A percentile compares a stretch with the other conserved stretches of the same genome.
Conservation (phyloP, 1,140 invertebrate genomes). For the Anastatus disparis region DNA sequence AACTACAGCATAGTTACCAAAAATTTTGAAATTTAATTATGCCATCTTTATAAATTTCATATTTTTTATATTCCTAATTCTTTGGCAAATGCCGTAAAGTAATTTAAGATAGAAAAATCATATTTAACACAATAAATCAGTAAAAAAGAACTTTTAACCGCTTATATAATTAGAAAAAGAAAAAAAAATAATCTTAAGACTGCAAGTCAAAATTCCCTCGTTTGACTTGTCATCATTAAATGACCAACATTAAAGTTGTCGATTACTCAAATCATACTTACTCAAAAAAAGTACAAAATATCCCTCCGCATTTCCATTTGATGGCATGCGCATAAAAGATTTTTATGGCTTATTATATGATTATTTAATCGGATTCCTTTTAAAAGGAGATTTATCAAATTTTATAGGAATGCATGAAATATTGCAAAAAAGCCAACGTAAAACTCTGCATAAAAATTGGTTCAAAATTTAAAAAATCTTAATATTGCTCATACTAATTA, state of each 20-base stretch:
- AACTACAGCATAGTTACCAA: neutral
- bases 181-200: conserved; percentile 20
- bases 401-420: conserved; percentile 8
- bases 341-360: conserved; percentile 15
- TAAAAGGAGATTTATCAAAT: conserved; percentile 3
- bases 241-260: conserved; percentile 29
- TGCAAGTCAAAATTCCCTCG: neutral
- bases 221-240: conserved; percentile 40
- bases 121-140: conserved; percentile 32
- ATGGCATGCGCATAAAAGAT: conserved; percentile 41
- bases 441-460: conserved; percentile 24
- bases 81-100: conserved; percentile 42
- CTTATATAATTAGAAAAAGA: conserved; percentile 19
- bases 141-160: conserved; percentile 44
- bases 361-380: neutral
- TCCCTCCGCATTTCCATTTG: conserved; percentile 35
- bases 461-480: conserved; percentile 8
- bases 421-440: conserved; percentile 5
- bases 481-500: neutral
- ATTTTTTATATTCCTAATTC: neutral
- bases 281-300: conserved; percentile 46
- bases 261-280: conserved; percentile 47
- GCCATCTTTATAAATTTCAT: neutral
- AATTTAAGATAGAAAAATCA: conserved; percentile 48
- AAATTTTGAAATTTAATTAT: too few species aligned